A percentile compares a stretch with the other conserved stretches of the same genome.
phyloP scores from a whole-genome alignment of 2,113 vertebrate genomes.

The Conger conger region DNA sequence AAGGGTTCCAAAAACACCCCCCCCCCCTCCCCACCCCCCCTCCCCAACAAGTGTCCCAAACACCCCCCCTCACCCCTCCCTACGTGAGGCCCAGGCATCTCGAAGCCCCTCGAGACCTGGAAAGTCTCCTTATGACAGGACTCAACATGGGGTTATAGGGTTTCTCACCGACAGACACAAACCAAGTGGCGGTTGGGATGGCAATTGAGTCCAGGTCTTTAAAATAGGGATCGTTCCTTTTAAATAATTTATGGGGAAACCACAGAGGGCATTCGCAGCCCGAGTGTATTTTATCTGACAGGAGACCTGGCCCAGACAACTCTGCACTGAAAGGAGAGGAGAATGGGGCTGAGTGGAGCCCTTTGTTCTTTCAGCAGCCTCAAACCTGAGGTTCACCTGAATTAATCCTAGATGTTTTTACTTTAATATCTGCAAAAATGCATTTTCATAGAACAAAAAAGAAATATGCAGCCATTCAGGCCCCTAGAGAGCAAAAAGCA shows the following conservation, averaged over 20 bases:
- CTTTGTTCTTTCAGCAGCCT: conserved; percentile 2
- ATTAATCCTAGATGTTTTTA: not conserved
- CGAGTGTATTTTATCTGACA: conserved; percentile 42
- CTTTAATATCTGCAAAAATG: not conserved
- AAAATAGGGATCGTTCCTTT: conserved; percentile 73
- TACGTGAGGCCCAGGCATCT: not conserved
- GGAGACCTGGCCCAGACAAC: not conserved
- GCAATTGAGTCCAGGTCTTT: conserved; percentile 66
- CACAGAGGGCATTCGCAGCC: conserved; percentile 68
- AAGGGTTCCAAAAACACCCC: not conserved
- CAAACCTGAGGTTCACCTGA: not conserved
- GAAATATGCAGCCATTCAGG: not conserved
- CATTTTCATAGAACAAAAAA: not conserved
- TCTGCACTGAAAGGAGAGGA: conserved; percentile 32
- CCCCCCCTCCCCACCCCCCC: not conserved
- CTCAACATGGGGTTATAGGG: conserved; percentile 26
- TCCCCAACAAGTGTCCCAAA: not conserved
- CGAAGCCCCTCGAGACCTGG: not conserved
- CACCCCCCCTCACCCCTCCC: not conserved
- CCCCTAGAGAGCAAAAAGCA: not conserved
- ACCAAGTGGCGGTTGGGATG: not conserved
- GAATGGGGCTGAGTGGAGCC: not conserved
- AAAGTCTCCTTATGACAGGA: not conserved
- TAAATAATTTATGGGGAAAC: conserved; percentile 75
- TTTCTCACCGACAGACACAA: conserved; percentile 34